Evolutionary conservation across 2,888 invertebrate species (phyloP).

Genomic region (Eulithis testata): DNA sequence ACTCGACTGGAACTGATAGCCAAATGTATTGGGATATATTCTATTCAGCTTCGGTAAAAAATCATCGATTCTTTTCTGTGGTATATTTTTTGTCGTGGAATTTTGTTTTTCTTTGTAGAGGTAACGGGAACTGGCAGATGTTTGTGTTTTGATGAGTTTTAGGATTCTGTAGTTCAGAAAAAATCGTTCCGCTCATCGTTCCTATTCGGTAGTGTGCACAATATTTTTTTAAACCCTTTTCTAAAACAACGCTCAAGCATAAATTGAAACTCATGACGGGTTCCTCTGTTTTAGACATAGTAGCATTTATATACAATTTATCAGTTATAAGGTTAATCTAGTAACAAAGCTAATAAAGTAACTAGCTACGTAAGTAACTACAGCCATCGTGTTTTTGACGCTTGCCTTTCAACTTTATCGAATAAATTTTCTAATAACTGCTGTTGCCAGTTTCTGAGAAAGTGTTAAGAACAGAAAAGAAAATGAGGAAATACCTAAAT

Average conservation of each 20-base stretch:
- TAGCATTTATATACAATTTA: too few relatives aligned
- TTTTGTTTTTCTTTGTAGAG: constrained; percentile 41
- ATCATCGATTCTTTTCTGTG: constrained; percentile 32
- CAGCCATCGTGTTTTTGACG: constrained; percentile 1
- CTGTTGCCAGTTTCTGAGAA: too few relatives aligned
- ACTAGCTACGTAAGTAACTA: background rate
- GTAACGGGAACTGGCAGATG: constrained; percentile 21
- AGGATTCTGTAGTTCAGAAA: constrained; percentile 9
- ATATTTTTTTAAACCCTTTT: too few relatives aligned
- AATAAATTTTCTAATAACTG: background rate
- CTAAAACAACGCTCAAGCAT: background rate
- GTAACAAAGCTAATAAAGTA: background rate
- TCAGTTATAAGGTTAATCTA: background rate
- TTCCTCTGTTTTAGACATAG: too few relatives aligned
- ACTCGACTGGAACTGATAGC: constrained; percentile 73
- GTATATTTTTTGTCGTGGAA: constrained; percentile 35
- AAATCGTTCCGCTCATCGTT: background rate
- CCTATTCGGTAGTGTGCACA: too few relatives aligned
- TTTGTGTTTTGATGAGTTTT: constrained; percentile 17
- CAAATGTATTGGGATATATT: constrained; percentile 61
- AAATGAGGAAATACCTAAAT: too few relatives aligned
- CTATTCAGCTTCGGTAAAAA: constrained; percentile 41
- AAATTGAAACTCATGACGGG: too few relatives aligned
- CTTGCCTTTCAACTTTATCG: background rate
- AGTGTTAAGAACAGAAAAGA: too few relatives aligned